Evolutionary conservation across 92 coral and sea anemone genomes (phyloP), one percentile per base, ranked within the genome.

Genomic region (Virgularia gustaviana): DNA sequence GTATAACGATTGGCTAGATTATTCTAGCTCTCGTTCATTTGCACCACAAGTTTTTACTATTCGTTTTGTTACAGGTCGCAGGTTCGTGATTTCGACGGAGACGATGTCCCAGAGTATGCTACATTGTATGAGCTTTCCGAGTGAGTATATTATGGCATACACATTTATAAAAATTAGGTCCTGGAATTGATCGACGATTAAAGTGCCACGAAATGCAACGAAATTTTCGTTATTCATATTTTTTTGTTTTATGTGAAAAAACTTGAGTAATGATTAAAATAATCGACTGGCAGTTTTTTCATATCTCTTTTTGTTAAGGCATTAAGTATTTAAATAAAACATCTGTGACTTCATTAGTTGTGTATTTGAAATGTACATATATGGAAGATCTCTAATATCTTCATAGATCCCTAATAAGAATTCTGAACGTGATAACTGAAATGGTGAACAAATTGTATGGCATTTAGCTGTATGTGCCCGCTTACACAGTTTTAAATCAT

Each of bases 51-150:
- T n/a, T n/a, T n/a, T n/a, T n/a, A 13, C 27, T 4, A 1, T 8
- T 36, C 1, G 16, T 6, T 60, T 6, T 42, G 12, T 53, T 83
- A 23, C 66, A 89, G 96, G 33, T 83, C 79, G 28, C 65, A 63
- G 9, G 89, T 89, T 25, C 77, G 83, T 47, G 96, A 90, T 13
- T 80, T 81, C 0, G 96, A 89, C 65, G 85, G 87, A 2, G 91
- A 79, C 52, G 77, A 70, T 29, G 80, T 84, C 7, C 84, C 88
- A 43, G 81, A 80, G 49, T 82, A 77, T 45, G 79, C 88, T n/a
- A 81, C 96, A 9, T 75, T 90, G 75, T 90, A 87, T 31, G 88
- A 86, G 49, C 80, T 90, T 11, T 78, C 83, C 23, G 78, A 85
- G 96, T 89, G 36, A 63, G 75, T 57, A 44, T 9, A 28, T 5